Evolutionary conservation across 2,797 vertebrate genomes (phyloP), one percentile per base, ranked within the genome.

Genomic region (Falco peregrinus): DNA sequence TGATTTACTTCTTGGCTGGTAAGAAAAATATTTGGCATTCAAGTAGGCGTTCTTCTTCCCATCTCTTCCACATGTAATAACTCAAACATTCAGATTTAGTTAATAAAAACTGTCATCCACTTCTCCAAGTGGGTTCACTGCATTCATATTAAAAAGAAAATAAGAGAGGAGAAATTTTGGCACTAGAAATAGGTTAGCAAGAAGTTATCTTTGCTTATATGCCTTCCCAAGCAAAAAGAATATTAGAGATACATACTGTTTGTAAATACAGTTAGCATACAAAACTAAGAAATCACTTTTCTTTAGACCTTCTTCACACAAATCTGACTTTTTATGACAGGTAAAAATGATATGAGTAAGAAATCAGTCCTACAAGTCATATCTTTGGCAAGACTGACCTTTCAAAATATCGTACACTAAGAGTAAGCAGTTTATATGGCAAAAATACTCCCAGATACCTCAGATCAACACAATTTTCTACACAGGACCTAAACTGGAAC

Each of bases 11-110:
- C 57, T 85, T 47, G 60, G 57, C 53, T 83, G 86, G 73, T 91
- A 91, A 78, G 51, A 93, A 93, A 91, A 87, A 81, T n/a, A 57
- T 84, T 90, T 87, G 81, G 71, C 75, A 75, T 92, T 92, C 35
- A 53, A 89, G 47, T 11, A 87, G 84, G 68, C 37, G 85, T 91
- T 91, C 75, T 84, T 96, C 89, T 85, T 78, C 20, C 69, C 78
- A 64, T 85, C 84, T 87, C 75, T 94, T 89, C 80, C 80, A 64
- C 41, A 84, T 31, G 51, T 41, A 83, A 51, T 37, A 90, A 93
- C 33, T 80, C 71, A 74, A 74, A 91, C 35, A 41, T 78, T 93
- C 94, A 78, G 45, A 84, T 14, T 60, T 75, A 60, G 60, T 64
- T 73, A 78, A 95, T 61, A 83, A 95, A 95, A 95, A 59, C 77